Percentiles rank a stretch among this genome's conserved stretches.
Conservation (phyloP, 1,140 invertebrate species). For the Caerostris darwini region DNA sequence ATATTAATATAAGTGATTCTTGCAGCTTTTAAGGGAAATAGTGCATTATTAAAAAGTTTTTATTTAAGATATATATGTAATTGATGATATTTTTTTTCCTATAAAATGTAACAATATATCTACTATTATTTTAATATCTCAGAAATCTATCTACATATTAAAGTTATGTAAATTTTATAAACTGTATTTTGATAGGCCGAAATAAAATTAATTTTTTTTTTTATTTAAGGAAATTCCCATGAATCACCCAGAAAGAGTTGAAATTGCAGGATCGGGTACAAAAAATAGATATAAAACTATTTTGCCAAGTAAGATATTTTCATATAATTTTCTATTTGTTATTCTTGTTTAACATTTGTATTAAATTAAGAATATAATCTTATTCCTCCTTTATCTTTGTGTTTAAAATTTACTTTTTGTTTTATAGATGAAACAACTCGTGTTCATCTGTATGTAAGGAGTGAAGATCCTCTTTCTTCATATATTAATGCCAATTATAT, state of each 20-base stretch:
- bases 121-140: too few species aligned
- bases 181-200: too few species aligned
- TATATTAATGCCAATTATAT: slow-evolving; percentile 99
- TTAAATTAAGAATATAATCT: not conserved
- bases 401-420: too few species aligned
- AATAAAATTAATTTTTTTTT: not conserved
- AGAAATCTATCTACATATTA: too few species aligned
- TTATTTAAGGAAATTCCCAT: slow-evolving; percentile 88
- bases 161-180: too few species aligned
- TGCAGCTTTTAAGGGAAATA: too few species aligned
- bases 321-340: not conserved
- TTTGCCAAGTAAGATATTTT: slow-evolving; percentile 86
- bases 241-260: slow-evolving; percentile 93
- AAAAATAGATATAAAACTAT: slow-evolving; percentile 95
- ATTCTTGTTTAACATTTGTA: not conserved
- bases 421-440: slow-evolving; percentile 74
- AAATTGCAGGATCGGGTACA: slow-evolving; percentile 92
- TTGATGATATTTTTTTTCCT: too few species aligned
- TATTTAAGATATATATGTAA: too few species aligned
- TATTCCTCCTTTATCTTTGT: not conserved
- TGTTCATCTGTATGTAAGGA: slow-evolving; percentile 71
- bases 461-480: slow-evolving; percentile 82
- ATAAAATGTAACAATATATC: too few species aligned
- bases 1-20: too few species aligned
- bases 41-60: too few species aligned